Evolutionary conservation across 1,140 invertebrate genomes (phyloP), one percentile per base, ranked within the genome.

Genomic region (Trigoniulus corallinus): DNA sequence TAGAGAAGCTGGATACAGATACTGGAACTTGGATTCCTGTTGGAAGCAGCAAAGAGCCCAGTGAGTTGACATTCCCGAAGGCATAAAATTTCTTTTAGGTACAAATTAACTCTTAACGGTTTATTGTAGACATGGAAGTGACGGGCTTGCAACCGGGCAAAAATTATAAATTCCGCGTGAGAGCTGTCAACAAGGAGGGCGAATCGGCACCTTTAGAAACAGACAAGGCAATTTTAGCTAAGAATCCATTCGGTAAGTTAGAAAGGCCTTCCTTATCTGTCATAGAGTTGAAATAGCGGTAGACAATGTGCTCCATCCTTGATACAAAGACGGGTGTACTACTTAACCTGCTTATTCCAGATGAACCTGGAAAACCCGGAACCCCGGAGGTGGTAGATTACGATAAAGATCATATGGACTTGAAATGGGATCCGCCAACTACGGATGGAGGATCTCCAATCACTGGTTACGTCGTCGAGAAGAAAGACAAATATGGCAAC

Each of bases 1-100:
- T 94, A 22, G 91, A 96, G 59, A 96, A 94, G 67, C 76, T 89
- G 72, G 92, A 96, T 64, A 78, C 85, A 0, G 81, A 86, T 61
- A 93, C 86, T 48, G 88, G 89, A n/a, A 79, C 81, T 53, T 97
- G 93, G 93, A 80, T 93, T 56, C 88, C 88, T 20, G 88, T 87
- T 62, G 84, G 80, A 22, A 75, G 79, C 2, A 66, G 76, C 4
- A 83, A 82, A 59, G 86, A 91, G 51, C 81, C 87, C 0, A n/a
- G n/a, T n/a, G n/a, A n/a, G n/a, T n/a, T n/a, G n/a, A n/a, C n/a
- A n/a, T 83, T 55, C 77, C 83, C 15, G 76, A 79, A 21, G 86
- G 89, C 58, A 84, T 85, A 44, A 67, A 68, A 62, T 67, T 20
- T 45, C 13, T 10, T 2, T 29, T 39, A 20, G 34, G 12, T 51